phyloP scores from a whole-genome alignment of 2,797 vertebrate species.

The Botia kubotai region DNA sequence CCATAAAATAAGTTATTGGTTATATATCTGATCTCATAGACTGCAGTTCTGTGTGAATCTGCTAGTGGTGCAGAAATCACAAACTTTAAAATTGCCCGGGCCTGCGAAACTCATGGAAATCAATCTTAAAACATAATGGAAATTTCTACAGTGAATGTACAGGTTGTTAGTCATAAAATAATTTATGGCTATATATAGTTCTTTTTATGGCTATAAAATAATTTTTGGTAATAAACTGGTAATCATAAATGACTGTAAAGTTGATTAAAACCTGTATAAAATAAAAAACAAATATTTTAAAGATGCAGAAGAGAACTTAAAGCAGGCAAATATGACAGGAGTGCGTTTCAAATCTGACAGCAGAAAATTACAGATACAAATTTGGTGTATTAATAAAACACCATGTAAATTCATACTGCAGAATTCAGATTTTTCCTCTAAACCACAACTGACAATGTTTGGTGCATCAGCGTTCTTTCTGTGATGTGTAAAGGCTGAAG shows the following conservation, averaged over 20 bases:
- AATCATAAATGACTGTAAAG: not conserved
- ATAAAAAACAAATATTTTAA: not conserved
- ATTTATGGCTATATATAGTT: not conserved
- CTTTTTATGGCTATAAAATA: not conserved
- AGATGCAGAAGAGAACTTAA: not conserved
- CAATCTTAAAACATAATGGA: too few species aligned
- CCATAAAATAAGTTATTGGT: too few species aligned
- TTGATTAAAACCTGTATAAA: not conserved
- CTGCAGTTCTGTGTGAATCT: not conserved
- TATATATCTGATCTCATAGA: not conserved
- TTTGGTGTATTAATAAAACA: not conserved
- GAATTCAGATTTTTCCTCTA: not conserved
- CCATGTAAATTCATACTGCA: not conserved
- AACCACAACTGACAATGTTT: too few species aligned
- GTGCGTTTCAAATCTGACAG: not conserved
- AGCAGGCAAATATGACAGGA: not conserved
- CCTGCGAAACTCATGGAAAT: too few species aligned
- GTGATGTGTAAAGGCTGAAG: not conserved
- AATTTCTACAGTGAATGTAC: too few species aligned
- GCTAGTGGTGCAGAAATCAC: not conserved
- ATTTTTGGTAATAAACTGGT: not conserved
- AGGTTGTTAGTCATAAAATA: not conserved
- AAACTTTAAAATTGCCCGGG: not conserved
- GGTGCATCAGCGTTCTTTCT: too few species aligned
- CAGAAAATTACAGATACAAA: not conserved